Evolutionary conservation across 2,888 invertebrate species (phyloP), one percentile per base, ranked within the genome.

Genomic region (Nasonia oneida): DNA sequence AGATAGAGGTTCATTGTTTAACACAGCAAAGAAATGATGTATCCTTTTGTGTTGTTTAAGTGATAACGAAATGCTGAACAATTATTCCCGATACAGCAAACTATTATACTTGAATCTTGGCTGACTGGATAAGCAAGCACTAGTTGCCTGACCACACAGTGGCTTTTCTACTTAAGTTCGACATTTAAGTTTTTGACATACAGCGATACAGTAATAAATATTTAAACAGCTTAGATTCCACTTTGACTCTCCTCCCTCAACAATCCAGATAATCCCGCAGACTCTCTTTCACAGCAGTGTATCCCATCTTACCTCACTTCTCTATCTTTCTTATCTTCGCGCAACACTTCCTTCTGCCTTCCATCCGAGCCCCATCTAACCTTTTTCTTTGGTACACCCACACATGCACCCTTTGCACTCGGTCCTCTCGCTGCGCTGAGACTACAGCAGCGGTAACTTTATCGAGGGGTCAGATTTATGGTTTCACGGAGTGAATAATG

Each of bases 41-140:
- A 76, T 73, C 90, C 88, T 89, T 89, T 90, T 89, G 90, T 90
- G 90, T 33, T 12, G 33, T 57, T 23, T 33, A 42, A 5, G 10
- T 8, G 8, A 42, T 8, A 10, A 42, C 6, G 6, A 42, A 42
- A 5, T 10, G 42, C 6, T 10, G 6, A 42, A 42, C 1, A 10
- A 10, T 42, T 42, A 42, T 10, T 42, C 10, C 6, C 10, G 42
- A 42, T 42, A 0, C 0, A 42, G 42, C 42, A 42, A 39, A 6
- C 6, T 39, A 6, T 39, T 39, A 39, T 39, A 29, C 1, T 39
- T 39, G 1, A 29, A 15, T 15, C 1, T 8, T 37, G 6, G 18
- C 18, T 12, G 64, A 71, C 37, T 50, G 53, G 15, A 37, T 37
- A 37, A 3, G 37, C 4, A 37, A 3, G 37, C 4, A 37, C 37